Evolutionary conservation across 2,888 invertebrate genomes (phyloP).

Genomic region (Allygus modestus): DNA sequence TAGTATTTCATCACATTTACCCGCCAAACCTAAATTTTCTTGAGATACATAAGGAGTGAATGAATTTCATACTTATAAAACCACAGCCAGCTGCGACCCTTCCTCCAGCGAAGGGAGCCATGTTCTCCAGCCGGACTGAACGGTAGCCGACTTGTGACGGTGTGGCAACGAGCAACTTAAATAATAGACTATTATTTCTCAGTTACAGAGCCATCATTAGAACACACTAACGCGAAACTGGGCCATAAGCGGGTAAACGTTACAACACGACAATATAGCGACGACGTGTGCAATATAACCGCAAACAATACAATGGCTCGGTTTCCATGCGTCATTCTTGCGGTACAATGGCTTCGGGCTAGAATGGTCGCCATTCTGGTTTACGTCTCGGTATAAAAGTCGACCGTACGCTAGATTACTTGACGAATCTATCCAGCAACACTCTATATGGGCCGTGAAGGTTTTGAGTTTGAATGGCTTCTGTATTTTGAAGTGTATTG

Average conservation of each 20-base stretch:
- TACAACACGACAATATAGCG: not conserved
- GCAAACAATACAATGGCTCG: slow-evolving; percentile 27
- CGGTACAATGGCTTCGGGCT: slow-evolving; percentile 11
- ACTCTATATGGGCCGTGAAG: not conserved
- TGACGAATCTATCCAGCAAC: not conserved
- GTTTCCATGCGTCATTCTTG: not conserved
- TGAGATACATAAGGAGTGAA: not conserved
- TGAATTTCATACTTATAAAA: not conserved
- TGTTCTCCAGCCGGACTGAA: not conserved
- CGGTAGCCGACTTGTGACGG: slow-evolving; percentile 19
- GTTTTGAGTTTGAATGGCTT: too few relatives aligned
- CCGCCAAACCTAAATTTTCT: not conserved
- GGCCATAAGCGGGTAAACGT: slow-evolving; percentile 6
- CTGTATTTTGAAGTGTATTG: too few relatives aligned
- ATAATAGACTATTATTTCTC: slow-evolving; percentile 36
- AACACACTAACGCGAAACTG: slow-evolving; percentile 42
- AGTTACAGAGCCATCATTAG: slow-evolving; percentile 40
- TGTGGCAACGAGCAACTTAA: slow-evolving; percentile 30
- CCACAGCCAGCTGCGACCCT: not conserved
- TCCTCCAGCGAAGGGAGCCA: not conserved
- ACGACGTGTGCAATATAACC: slow-evolving; percentile 24
- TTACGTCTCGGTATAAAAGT: slow-evolving; percentile 6
- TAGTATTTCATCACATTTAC: not conserved
- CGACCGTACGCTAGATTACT: not conserved
- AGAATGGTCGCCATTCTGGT: slow-evolving; percentile 6